Percentiles rank a stretch among this genome's conserved stretches.
phyloP scores from a whole-genome alignment of 2,797 vertebrate species.

The Pangasius krempfi region DNA sequence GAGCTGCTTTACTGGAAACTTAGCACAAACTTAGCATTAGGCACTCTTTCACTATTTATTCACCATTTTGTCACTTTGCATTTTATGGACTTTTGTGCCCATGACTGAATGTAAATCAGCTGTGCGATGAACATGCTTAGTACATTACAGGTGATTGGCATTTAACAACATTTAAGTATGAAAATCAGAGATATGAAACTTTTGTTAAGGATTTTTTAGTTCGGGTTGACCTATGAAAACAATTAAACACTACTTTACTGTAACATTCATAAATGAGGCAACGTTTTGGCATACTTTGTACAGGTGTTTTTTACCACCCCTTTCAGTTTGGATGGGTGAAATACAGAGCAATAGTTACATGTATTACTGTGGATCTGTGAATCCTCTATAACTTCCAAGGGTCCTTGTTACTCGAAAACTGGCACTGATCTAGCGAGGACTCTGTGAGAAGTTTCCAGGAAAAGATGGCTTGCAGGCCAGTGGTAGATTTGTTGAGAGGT shows the following conservation, averaged over 20 bases:
- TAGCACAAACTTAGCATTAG: background rate
- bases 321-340: background rate
- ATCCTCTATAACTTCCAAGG: background rate
- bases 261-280: too few species aligned
- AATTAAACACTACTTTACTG: background rate
- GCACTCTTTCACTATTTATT: background rate
- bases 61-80: background rate
- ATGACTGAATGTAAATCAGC: background rate
- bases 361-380: background rate
- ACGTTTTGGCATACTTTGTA: background rate
- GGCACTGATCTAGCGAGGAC: background rate
- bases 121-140: background rate
- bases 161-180: background rate
- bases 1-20: background rate
- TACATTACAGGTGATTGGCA: background rate
- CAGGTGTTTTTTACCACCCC: background rate
- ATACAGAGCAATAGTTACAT: background rate
- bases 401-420: background rate
- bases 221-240: background rate
- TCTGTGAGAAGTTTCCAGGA: background rate
- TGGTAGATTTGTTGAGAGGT: background rate
- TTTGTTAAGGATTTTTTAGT: background rate
- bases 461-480: background rate
- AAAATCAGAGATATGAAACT: background rate
- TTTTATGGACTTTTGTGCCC: background rate